Evolutionary conservation across 2,888 invertebrate genomes (phyloP).

Genomic region (Pammene aurita): DNA sequence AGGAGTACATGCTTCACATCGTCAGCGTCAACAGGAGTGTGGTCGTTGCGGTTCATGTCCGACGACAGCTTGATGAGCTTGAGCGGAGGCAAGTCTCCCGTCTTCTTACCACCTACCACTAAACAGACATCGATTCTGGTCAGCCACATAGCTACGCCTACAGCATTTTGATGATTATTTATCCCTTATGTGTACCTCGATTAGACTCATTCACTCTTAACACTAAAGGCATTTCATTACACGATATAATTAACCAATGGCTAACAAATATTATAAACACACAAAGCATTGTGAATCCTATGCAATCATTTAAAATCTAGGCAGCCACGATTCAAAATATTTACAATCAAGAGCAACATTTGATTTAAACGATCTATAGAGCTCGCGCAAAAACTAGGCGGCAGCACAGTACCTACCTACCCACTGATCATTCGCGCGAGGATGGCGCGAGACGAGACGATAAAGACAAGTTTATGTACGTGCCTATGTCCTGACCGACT

Average conservation of each 20-base stretch:
- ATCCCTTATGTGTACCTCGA: conserved; percentile 3
- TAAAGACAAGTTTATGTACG: too few relatives aligned
- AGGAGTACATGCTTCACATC: too few relatives aligned
- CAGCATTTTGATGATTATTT: neutral
- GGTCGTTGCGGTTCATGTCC: too few relatives aligned
- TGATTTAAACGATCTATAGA: too few relatives aligned
- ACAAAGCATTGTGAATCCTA: conserved; percentile 16
- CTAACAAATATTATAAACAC: conserved; percentile 4
- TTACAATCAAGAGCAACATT: neutral
- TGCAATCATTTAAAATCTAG: neutral
- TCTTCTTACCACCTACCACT: neutral
- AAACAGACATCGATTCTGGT: neutral
- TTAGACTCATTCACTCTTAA: conserved; percentile 16
- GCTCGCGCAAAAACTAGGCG: too few relatives aligned
- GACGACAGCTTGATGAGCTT: too few relatives aligned
- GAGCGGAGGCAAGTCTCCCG: neutral
- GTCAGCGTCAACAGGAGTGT: too few relatives aligned
- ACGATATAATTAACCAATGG: neutral
- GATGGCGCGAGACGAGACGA: too few relatives aligned
- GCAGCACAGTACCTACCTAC: neutral
- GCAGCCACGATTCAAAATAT: conserved; percentile 3
- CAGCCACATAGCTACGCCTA: neutral
- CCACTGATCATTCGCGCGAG: too few relatives aligned
- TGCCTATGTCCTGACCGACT: too few relatives aligned
- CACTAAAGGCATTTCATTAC: neutral